Conservation (phyloP, 2,888 invertebrate genomes). For the Amblyteles armatorius region DNA sequence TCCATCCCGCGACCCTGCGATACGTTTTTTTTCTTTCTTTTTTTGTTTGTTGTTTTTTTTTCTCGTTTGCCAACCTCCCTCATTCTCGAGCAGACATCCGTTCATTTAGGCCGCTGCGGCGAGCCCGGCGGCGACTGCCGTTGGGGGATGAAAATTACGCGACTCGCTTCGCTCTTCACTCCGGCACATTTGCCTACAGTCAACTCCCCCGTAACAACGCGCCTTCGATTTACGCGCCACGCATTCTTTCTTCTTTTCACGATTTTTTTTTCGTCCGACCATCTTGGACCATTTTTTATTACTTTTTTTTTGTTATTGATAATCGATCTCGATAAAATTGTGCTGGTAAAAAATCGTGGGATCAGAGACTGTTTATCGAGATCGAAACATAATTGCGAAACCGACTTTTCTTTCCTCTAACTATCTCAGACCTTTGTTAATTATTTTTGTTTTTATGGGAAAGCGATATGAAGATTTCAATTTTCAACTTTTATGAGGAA, state of each 20-base stretch:
- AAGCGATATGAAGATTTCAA: no score
- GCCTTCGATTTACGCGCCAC: neutral
- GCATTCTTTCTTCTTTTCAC: neutral
- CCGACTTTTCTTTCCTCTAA: neutral
- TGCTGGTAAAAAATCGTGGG: neutral
- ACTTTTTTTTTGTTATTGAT: neutral
- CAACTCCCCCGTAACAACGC: neutral
- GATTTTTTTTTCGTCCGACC: no score
- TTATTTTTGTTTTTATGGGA: neutral
- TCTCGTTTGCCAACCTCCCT: constrained; percentile 14
- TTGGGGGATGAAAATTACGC: constrained; percentile 45
- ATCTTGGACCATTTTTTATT: neutral
- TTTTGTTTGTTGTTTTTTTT: neutral
- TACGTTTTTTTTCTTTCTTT: neutral
- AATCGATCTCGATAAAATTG: neutral
- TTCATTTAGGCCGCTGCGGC: constrained; percentile 53
- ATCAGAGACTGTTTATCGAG: neutral
- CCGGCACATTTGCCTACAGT: neutral
- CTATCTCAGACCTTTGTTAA: neutral
- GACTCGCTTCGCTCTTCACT: constrained; percentile 20
- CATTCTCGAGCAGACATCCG: constrained; percentile 58
- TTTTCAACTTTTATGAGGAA: neutral
- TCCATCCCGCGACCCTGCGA: constrained; percentile 39
- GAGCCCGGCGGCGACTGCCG: constrained; percentile 36
- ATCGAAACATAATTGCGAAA: neutral